These are phyloP conservation scores for Siniperca knerii DNA, from an alignment of 2,113 vertebrate genomes.

Conservation along the genomic window DNA sequence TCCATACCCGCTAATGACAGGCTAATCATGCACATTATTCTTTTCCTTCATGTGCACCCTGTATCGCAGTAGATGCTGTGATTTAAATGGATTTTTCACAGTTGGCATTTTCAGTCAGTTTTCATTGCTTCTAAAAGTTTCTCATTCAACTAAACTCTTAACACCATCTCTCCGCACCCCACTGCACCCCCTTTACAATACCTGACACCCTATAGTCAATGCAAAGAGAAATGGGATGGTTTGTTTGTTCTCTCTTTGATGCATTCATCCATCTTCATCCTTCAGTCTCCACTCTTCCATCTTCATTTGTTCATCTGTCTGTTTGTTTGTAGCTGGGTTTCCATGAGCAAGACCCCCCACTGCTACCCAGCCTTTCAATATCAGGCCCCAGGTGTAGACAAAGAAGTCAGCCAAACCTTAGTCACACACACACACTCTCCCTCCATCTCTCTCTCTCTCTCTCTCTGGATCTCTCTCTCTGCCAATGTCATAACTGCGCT, in stretches of 20 bases:
- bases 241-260: conserved; percentile 53
- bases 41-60: neutral
- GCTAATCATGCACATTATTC: neutral
- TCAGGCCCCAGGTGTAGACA: conserved; percentile 60
- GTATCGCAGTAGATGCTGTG: neutral
- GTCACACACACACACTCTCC: neutral
- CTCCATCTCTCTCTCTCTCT: neutral
- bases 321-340: conserved; percentile 55
- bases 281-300: conserved; percentile 43
- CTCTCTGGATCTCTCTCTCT: neutral
- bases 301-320: conserved; percentile 54
- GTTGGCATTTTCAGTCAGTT: neutral
- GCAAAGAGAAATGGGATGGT: neutral
- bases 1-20: neutral
- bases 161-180: neutral
- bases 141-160: neutral
- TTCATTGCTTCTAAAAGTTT: neutral
- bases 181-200: neutral
- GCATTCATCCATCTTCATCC: conserved; percentile 28
- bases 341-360: conserved; percentile 20
- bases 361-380: neutral
- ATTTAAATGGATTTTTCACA: neutral
- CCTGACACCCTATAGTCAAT: neutral
- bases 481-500: neutral
- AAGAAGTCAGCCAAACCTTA: conserved; percentile 48